Evolutionary conservation across 2,113 vertebrate genomes (phyloP).

Genomic region (Dipodomys stephensi): DNA sequence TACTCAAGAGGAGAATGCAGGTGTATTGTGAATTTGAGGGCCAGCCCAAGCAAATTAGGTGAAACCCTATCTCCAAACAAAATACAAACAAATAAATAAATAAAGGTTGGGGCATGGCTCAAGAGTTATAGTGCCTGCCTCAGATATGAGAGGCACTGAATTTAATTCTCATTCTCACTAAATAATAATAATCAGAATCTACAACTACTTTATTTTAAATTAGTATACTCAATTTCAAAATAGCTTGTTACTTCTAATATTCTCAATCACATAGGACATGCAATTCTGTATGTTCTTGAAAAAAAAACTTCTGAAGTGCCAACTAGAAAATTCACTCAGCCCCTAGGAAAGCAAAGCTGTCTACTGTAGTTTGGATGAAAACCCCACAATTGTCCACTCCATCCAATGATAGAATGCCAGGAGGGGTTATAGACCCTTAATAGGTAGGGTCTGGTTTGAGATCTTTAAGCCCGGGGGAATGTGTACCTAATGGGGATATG

Average conservation of each 20-base stretch:
- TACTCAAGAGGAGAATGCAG: too few species aligned
- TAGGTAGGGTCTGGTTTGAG: too few species aligned
- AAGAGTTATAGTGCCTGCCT: too few species aligned
- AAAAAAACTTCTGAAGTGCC: background rate
- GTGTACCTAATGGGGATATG: background rate
- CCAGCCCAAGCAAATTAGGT: too few species aligned
- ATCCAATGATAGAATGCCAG: background rate
- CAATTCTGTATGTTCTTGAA: background rate
- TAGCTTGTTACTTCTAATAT: conserved; percentile 31
- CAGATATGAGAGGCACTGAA: too few species aligned
- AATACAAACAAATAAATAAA: too few species aligned
- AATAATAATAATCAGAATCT: background rate
- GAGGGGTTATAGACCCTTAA: background rate
- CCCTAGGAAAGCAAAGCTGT: too few species aligned
- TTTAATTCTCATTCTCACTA: too few species aligned
- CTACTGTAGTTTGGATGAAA: background rate
- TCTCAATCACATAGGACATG: background rate
- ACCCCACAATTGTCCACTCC: too few species aligned
- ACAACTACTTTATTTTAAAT: background rate
- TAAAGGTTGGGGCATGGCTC: too few species aligned
- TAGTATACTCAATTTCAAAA: conserved; percentile 26
- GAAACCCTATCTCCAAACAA: background rate
- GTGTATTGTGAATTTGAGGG: too few species aligned
- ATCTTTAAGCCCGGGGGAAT: background rate
- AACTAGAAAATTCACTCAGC: too few species aligned